Conservation (phyloP, 2,113 vertebrate genomes). For the Lontra canadensis region DNA sequence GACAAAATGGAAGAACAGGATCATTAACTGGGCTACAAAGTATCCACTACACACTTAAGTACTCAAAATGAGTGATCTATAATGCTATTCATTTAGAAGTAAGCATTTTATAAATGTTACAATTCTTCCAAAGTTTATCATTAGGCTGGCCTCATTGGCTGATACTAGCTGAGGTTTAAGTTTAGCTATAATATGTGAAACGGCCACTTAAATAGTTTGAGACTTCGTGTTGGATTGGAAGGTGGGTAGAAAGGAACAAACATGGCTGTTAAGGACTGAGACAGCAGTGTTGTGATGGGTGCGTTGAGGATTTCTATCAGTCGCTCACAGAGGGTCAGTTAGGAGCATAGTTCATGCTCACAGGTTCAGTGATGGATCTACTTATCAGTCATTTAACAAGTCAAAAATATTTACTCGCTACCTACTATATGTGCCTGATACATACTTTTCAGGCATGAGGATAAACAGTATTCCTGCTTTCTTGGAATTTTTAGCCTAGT, state of each 20-base stretch:
- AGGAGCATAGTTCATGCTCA: neutral
- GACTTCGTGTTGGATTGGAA: neutral
- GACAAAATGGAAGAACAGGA: slow-evolving; percentile 45
- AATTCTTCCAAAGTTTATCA: slow-evolving; percentile 36
- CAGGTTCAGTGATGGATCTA: neutral
- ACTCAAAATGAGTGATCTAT: slow-evolving; percentile 32
- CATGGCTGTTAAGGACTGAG: neutral
- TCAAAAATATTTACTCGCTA: neutral
- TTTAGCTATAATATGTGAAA: neutral
- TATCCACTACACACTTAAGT: neutral
- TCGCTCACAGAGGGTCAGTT: neutral
- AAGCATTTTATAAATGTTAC: slow-evolving; percentile 65
- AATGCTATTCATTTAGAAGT: slow-evolving; percentile 54
- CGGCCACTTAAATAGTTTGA: neutral
- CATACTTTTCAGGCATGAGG: neutral
- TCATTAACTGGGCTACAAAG: slow-evolving; percentile 57
- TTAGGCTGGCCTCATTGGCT: slow-evolving; percentile 51
- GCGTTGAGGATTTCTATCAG: neutral
- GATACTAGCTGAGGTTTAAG: neutral
- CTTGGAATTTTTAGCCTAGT: neutral
- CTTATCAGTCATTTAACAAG: neutral
- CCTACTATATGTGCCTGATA: neutral
- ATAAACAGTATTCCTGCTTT: neutral
- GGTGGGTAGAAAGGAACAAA: neutral
- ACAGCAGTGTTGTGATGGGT: neutral